Evolutionary conservation across 2,888 invertebrate species (phyloP).

Genomic region (Gasteruption jaculator): DNA sequence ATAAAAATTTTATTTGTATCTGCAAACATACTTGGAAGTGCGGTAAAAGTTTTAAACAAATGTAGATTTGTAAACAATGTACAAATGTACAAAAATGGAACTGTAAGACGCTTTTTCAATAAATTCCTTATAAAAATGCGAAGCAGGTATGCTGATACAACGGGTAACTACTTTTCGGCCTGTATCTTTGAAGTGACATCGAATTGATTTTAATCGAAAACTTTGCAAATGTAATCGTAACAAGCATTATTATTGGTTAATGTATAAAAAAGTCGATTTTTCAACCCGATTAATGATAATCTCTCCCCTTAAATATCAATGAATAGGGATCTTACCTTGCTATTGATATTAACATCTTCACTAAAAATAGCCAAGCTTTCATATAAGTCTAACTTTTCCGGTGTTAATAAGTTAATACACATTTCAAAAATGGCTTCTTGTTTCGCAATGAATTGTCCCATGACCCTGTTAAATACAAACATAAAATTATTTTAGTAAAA

Average conservation of each 20-base stretch:
- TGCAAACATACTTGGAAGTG: too few relatives aligned
- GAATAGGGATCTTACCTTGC: not conserved
- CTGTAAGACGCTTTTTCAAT: too few relatives aligned
- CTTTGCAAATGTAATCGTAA: conserved; percentile 12
- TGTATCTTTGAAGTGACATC: too few relatives aligned
- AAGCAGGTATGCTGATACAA: too few relatives aligned
- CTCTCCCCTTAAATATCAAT: not conserved
- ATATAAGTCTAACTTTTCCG: conserved; percentile 55
- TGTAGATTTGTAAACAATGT: too few relatives aligned
- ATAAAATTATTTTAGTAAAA: not conserved
- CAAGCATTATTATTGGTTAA: not conserved
- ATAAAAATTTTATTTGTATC: too few relatives aligned
- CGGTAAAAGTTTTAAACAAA: too few relatives aligned
- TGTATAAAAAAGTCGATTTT: not conserved
- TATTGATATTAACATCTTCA: conserved; percentile 64
- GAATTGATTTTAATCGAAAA: too few relatives aligned
- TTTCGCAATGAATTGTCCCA: conserved; percentile 36
- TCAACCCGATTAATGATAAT: not conserved
- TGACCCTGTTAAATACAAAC: conserved; percentile 26
- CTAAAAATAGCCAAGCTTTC: conserved; percentile 64
- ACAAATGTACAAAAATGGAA: too few relatives aligned
- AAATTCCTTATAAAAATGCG: too few relatives aligned
- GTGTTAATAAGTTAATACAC: conserved; percentile 59
- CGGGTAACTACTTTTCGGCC: too few relatives aligned
- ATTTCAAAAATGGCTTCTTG: conserved; percentile 49